A percentile compares a stretch with the other conserved stretches of the same genome.
These are phyloP conservation scores for Podarcis muralis DNA, from an alignment of 2,113 vertebrate species.

Conservation along the genomic window DNA sequence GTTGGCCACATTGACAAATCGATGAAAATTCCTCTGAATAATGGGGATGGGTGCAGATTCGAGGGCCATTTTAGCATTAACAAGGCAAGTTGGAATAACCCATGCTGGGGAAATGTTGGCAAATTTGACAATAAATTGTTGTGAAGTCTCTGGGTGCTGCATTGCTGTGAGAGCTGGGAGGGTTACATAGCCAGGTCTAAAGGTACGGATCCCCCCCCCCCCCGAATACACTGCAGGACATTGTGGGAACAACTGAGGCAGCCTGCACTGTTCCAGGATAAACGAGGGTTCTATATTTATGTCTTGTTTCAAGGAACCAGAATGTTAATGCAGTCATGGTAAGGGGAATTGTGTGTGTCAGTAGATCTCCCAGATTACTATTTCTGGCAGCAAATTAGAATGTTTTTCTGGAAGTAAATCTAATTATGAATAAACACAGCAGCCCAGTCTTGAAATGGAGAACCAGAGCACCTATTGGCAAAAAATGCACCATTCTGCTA, in stretches of 20 bases:
- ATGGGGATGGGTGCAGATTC: slow-evolving; percentile 92
- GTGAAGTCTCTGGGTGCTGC: not conserved
- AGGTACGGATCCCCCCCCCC: no score
- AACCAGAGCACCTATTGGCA: not conserved
- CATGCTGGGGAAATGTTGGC: not conserved
- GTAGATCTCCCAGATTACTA: not conserved
- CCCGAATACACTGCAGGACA: not conserved
- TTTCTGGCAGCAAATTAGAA: not conserved
- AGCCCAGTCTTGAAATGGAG: not conserved
- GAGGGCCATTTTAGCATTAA: slow-evolving; percentile 97
- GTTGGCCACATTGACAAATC: slow-evolving; percentile 98
- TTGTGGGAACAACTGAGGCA: not conserved
- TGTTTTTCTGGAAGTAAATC: not conserved
- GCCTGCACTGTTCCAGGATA: not conserved
- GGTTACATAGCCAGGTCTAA: not conserved
- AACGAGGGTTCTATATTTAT: not conserved
- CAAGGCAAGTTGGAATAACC: slow-evolving; percentile 80
- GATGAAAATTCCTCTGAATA: slow-evolving; percentile 91
- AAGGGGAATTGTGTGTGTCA: not conserved
- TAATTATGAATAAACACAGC: not conserved
- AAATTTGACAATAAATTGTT: not conserved
- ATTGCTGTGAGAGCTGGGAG: no score
- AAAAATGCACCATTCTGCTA: not conserved
- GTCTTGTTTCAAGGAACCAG: not conserved
- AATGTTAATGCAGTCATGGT: not conserved